phyloP scores from a whole-genome alignment of 2,113 vertebrate genomes.

The Indicator indicator region DNA sequence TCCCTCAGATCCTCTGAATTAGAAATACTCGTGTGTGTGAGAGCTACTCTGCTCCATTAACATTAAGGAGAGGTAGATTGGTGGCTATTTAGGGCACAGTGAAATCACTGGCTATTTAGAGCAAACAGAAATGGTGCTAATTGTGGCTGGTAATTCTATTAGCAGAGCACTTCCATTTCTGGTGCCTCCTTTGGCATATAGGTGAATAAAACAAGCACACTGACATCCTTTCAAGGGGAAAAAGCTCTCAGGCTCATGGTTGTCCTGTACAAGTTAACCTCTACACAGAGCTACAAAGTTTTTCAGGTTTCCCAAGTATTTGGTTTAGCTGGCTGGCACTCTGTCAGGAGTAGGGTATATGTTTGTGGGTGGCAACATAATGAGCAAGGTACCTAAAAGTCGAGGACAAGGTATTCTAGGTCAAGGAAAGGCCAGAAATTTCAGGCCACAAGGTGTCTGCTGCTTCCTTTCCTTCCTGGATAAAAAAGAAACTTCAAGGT shows the following conservation, averaged over 20 bases:
- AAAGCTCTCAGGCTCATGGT: background rate
- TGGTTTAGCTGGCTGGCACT: background rate
- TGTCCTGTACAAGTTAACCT: background rate
- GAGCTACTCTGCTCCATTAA: slow-evolving; percentile 78
- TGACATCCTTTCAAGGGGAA: background rate
- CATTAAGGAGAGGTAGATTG: slow-evolving; percentile 82
- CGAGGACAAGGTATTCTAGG: background rate
- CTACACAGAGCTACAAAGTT: background rate
- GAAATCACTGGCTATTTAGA: slow-evolving; percentile 83
- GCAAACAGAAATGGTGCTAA: slow-evolving; percentile 80
- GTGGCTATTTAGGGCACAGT: slow-evolving; percentile 83
- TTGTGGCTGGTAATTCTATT: slow-evolving; percentile 76
- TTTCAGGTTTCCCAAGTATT: background rate
- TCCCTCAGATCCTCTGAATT: slow-evolving; percentile 82
- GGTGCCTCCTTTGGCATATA: slow-evolving; percentile 55
- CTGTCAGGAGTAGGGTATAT: accelerated
- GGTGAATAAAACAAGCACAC: background rate
- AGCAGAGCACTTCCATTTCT: slow-evolving; percentile 58
- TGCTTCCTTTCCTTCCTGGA: background rate
- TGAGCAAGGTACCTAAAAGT: accelerated
- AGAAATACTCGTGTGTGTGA: slow-evolving; percentile 70
- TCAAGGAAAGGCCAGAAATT: background rate
- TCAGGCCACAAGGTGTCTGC: background rate
- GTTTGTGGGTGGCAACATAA: background rate
- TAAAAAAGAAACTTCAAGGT: background rate